Evolutionary conservation across 2,888 invertebrate species (phyloP).

Genomic region (Drosophila subquinaria): DNA sequence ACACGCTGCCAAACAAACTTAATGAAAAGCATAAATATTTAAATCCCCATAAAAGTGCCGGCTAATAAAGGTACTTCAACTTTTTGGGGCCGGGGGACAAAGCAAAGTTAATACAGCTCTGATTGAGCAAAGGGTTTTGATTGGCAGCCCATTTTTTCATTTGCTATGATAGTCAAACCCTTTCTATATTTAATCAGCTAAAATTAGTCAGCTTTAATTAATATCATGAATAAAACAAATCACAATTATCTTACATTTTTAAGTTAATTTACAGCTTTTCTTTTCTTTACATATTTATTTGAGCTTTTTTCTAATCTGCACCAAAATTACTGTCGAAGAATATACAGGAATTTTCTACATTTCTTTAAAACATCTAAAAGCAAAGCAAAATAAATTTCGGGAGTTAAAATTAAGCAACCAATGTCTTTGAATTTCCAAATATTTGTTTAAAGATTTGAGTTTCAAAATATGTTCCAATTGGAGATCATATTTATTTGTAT

Average conservation of each 20-base stretch:
- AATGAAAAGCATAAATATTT: conserved; percentile 71
- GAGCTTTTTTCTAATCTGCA: no score
- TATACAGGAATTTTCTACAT: no score
- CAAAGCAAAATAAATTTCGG: no score
- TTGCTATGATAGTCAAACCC: conserved; percentile 2
- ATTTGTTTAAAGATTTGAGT: no score
- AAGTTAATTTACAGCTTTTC: no score
- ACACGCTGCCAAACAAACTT: conserved; percentile 65
- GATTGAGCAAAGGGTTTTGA: conserved; percentile 10
- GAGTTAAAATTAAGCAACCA: no score
- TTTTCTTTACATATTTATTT: no score
- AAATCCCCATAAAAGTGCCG: conserved; percentile 47
- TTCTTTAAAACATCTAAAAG: no score
- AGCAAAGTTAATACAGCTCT: conserved; percentile 1
- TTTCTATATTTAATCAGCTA: conserved; percentile 16
- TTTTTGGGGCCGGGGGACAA: background rate
- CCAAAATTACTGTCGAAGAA: no score
- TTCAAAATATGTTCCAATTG: background rate
- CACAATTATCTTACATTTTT: no score
- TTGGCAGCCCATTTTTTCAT: background rate
- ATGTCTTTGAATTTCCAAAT: no score
- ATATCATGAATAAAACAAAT: conserved; percentile 9
- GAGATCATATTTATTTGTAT: no score
- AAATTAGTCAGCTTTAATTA: conserved; percentile 10
- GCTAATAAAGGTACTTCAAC: conserved; percentile 42